phyloP scores from a whole-genome alignment of 2,113 vertebrate species.

The Phodopus roborovskii region DNA sequence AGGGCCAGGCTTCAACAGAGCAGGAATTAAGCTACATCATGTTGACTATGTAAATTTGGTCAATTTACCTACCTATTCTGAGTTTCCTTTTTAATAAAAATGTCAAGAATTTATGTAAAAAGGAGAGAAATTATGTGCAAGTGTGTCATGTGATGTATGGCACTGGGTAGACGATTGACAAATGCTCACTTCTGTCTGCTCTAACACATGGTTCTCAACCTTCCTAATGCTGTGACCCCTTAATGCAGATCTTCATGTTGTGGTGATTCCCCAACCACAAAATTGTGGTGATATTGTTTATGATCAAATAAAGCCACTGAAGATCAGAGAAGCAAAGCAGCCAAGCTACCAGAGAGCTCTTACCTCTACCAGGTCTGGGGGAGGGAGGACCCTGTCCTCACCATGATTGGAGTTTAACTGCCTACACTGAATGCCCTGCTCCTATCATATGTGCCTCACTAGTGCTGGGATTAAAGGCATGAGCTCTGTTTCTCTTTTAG shows the following conservation, averaged over 20 bases:
- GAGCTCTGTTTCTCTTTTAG: no score
- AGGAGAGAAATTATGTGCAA: background rate
- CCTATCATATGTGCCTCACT: no score
- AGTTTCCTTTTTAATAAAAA: slow-evolving; percentile 2
- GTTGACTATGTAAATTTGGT: background rate
- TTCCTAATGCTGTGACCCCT: background rate
- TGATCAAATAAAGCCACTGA: no score
- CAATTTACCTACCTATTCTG: background rate
- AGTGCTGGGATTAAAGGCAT: no score
- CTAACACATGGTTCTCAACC: background rate
- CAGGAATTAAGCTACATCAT: background rate
- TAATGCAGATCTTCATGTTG: background rate
- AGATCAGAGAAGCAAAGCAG: no score
- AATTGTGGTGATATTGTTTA: no score
- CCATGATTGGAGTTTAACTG: no score
- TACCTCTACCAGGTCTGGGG: no score
- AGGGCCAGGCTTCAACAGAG: background rate
- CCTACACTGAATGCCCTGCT: no score
- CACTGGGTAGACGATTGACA: background rate
- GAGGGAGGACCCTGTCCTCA: no score
- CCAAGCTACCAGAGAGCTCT: no score
- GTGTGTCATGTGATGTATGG: background rate
- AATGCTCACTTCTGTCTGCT: background rate
- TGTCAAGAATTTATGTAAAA: background rate
- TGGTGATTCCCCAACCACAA: background rate